Conservation (phyloP, 2,888 invertebrate species). For the Rotaria magnacalcarata region DNA sequence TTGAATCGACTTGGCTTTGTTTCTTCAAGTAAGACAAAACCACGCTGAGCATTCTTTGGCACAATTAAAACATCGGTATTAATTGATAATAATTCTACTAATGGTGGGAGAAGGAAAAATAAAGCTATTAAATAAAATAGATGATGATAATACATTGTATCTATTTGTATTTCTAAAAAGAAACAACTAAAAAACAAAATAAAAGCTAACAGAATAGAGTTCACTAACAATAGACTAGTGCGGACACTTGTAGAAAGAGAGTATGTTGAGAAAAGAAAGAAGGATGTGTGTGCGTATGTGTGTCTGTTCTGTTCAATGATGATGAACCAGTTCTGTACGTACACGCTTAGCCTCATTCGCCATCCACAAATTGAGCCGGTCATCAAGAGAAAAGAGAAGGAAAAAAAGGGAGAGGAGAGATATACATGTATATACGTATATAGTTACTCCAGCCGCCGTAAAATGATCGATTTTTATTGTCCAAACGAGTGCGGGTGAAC, state of each 20-base stretch:
- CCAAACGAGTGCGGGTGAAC: constrained; percentile 17
- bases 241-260: background rate
- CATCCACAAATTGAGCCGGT: constrained; percentile 31
- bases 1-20: background rate
- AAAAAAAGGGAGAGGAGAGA: background rate
- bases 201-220: background rate
- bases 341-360: background rate
- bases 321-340: constrained; percentile 26
- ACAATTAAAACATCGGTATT: constrained; percentile 6
- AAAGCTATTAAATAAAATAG: background rate
- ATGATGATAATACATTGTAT: constrained; percentile 20
- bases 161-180: background rate
- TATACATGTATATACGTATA: background rate
- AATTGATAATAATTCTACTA: background rate
- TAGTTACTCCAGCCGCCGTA: constrained; percentile 29
- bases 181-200: background rate
- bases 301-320: constrained; percentile 31
- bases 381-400: background rate
- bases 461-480: constrained; percentile 31
- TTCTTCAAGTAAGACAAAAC: constrained; percentile 8
- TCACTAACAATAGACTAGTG: constrained; percentile 15
- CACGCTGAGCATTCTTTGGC: background rate
- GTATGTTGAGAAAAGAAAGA: constrained; percentile 22
- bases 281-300: constrained; percentile 18
- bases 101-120: background rate